Evolutionary conservation across 2,888 invertebrate genomes (phyloP), one percentile per base, ranked within the genome.

Genomic region (Ommatoiulus sabulosus): DNA sequence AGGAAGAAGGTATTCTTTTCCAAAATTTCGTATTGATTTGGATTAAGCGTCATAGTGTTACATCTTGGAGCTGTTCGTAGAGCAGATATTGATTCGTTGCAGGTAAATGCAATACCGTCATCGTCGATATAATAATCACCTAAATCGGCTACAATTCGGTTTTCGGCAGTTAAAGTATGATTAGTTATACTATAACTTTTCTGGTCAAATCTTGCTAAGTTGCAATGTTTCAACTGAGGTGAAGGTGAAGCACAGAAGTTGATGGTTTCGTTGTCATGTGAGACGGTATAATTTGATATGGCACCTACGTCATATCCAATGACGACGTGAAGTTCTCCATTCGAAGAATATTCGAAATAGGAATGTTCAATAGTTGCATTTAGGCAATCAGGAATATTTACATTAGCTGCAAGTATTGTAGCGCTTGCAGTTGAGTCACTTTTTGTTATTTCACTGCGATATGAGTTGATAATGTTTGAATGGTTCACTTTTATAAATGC

Each of bases 111-210:
- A 15, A 35, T 7, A 17, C 57, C 87, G 2, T 87, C 52, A 6
- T 48, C 24, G 87, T 87, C 48, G 3, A 87, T 52, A 24, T 87
- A 87, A 20, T 87, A 87, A 24, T 87, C 87, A 17, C 87, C 87
- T 6, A 87, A 24, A 8, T 87, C 8, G 17, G 87, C 20, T 12
- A 10, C 46, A 15, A 87, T 12, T 12, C 12, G 8, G 87, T 17
- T 44, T 3, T 43, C 44, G 4, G 46, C n/a, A 6, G 7, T 8
- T 12, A 87, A 12, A 2, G 46, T 52, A 15, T 87, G 43, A 15
- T 87, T 20, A n/a, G 15, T n/a, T 2, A 87, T 35, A 1, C 20
- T 0, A 52, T 87, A 87, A 24, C 35, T 57, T 1, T 3, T 7
- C 5, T 15, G 20, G 20, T 44, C 52, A 52, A 24, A n/a, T 4